Evolutionary conservation across 2,113 vertebrate species (phyloP), one percentile per base, ranked within the genome.

Genomic region (Turdus rufiventris): DNA sequence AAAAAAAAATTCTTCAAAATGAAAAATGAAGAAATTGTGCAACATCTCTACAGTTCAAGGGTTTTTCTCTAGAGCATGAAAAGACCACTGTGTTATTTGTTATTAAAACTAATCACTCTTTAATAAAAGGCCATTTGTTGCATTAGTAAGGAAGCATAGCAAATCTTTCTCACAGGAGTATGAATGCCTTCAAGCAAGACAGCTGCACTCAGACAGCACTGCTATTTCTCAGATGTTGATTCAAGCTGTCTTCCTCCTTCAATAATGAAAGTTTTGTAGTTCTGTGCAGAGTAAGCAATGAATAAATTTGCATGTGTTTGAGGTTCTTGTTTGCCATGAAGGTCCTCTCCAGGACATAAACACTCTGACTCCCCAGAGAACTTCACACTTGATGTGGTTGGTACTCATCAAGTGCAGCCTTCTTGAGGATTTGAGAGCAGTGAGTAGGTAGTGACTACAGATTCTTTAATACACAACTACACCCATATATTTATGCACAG

Each of bases 41-140:
- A 84, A 38, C 36, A 66, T 51, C 66, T 12, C 68, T 48, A 31
- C 63, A 76, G 21, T 48, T 80, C 29, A 84, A 73, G 31, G 17
- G 4, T 6, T 89, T 92, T 79, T 43, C 67, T 67, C 31, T 23
- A 51, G 17, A 70, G 23, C 66, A 70, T 43, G n/a, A 76, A 76
- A 82, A 85, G 57, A 81, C 75, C 50, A 40, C 34, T 10, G 1
- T 65, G 38, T 51, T 80, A n/a, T 63, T 95, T 86, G 76, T 91
- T 65, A 29, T 73, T 62, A 72, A 79, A 78, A 89, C 21, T 87
- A 93, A 90, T 80, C n/a, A 40, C 21, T 34, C n/a, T 91, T 93
- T 75, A 89, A 89, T 94, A 78, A 88, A 92, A 89, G 62, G 51
- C 14, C 0, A 1, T 60, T 92, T 82, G 34, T 58, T 68, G 38